Percentiles rank a stretch among this genome's conserved stretches.
Conservation (phyloP, 2,888 invertebrate species). For the Diabrotica balteata region DNA sequence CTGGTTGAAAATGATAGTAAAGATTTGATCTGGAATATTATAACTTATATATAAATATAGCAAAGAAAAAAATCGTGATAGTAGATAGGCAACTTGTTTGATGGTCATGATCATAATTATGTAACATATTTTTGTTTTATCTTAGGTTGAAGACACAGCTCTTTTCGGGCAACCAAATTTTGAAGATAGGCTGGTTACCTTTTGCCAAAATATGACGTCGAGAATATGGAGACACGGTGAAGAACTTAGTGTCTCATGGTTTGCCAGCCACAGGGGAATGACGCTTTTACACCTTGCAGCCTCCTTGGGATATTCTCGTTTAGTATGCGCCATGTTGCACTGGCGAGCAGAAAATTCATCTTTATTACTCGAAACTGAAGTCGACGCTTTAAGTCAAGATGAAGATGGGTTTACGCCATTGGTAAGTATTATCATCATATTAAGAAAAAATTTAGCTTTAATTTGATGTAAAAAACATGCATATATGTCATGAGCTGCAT, state of each 20-base stretch:
- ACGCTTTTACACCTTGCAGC: slow-evolving; percentile 90
- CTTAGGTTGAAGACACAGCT: slow-evolving; percentile 67
- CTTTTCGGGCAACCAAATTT: slow-evolving; percentile 75
- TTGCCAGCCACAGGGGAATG: slow-evolving; percentile 69
- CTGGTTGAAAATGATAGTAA: no score
- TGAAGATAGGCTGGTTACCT: slow-evolving; percentile 85
- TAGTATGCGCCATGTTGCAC: slow-evolving; percentile 83
- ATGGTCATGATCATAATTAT: no score
- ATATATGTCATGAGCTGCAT: no score
- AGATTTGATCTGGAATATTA: no score
- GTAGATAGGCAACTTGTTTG: no score
- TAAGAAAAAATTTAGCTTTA: no score
- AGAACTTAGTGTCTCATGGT: slow-evolving; percentile 67
- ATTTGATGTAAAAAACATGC: no score
- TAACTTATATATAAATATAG: no score
- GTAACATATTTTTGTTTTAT: slow-evolving; percentile 21
- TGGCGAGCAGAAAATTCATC: slow-evolving; percentile 92
- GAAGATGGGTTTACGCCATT: slow-evolving; percentile 90
- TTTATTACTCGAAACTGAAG: slow-evolving; percentile 85
- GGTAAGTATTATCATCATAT: slow-evolving; percentile 62
- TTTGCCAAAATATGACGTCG: slow-evolving; percentile 79
- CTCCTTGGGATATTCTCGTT: slow-evolving; percentile 85
- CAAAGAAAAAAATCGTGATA: no score
- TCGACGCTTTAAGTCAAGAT: slow-evolving; percentile 90
- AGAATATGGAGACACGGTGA: slow-evolving; percentile 68